Base-by-base conservation (phyloP, 2,888 invertebrate species). In the Machimus atricapillus region DNA sequence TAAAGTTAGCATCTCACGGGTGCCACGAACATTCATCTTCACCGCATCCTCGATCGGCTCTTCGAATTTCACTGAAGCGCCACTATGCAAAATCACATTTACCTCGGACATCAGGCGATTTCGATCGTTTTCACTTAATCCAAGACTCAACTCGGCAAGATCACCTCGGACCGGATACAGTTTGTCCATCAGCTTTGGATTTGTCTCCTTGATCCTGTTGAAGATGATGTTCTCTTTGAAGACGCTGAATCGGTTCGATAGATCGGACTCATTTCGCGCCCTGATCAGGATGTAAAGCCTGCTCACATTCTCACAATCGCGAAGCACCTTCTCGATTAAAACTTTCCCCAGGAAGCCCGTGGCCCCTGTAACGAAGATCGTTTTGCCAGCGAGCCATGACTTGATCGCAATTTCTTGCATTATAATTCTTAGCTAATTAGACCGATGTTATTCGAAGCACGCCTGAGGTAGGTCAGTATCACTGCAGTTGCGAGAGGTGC, bases 21-120 rank as follows among this genome's bases (percentile, higher is more conserved):
- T 89, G 0, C 90, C 89, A 12, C 88, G 88, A 9, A 89, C 87
- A 86, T 90, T 90, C 40, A 88, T 83, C 74, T 76, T 31, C 23
- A 89, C 78, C 2, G 89, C 90, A 88, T 89, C 91, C 91, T 92
- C 91, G 56, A 94, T 90, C 6, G 92, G 91, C 89, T 94, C 94
- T 89, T 94, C 93, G 90, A 94, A 94, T 88, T 92, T 90, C 52
- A 94, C 93, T 6, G 94, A 93, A 9, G 94, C 94, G 16, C 94
- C 94, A 88, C 93, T 93, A 90, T 94, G 94, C 89, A 94, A 93
- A 12, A 94, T 93, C 78, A 94, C 90, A 82, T 93, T 89, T 16
- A 93, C 91, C 37, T 89, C 86, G n/a, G 85, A 58, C 12, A 52
- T 78, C 14, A 89, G 58, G 12, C 40, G 3, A 6, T 74, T 46